A percentile compares a stretch with the other conserved stretches of the same genome.
These are phyloP conservation scores for Anthonomus grandis DNA, from an alignment of 1,140 invertebrate species.

Conservation along the genomic window DNA sequence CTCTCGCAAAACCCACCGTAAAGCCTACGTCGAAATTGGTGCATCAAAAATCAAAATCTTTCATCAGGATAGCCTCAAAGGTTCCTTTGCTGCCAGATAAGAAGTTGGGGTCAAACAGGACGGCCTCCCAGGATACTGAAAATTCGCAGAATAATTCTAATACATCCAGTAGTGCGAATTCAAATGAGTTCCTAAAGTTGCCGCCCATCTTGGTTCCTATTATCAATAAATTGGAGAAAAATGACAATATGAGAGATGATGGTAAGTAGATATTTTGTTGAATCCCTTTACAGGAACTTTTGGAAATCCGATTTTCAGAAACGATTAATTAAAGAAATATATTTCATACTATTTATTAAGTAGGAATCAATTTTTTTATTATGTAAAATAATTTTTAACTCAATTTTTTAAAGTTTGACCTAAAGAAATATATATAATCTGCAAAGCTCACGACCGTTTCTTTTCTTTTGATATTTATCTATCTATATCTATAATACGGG, in stretches of 20 bases:
- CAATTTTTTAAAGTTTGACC: no score
- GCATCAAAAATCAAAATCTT: conserved; percentile 12
- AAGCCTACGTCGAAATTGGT: background rate
- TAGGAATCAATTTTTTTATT: no score
- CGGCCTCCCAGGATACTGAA: conserved; percentile 57
- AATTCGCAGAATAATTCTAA: conserved; percentile 51
- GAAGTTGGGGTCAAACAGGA: conserved; percentile 42
- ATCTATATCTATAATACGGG: no score
- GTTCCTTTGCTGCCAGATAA: conserved; percentile 38
- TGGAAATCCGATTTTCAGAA: background rate
- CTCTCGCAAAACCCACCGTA: conserved; percentile 24
- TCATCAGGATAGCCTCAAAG: conserved; percentile 29
- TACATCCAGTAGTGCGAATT: conserved; percentile 46
- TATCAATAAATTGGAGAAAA: conserved; percentile 42
- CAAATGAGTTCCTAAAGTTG: conserved; percentile 56
- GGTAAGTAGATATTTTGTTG: background rate
- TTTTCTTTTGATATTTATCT: no score
- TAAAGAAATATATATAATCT: no score
- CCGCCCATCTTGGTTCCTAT: conserved; percentile 70
- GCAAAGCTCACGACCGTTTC: no score
- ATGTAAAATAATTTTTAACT: no score
- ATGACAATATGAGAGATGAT: conserved; percentile 11
- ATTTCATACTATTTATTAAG: no score
- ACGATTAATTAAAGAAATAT: no score
- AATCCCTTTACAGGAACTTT: background rate